Base-by-base conservation (phyloP, 2,888 invertebrate genomes). In the Drosophila peninsularis region DNA sequence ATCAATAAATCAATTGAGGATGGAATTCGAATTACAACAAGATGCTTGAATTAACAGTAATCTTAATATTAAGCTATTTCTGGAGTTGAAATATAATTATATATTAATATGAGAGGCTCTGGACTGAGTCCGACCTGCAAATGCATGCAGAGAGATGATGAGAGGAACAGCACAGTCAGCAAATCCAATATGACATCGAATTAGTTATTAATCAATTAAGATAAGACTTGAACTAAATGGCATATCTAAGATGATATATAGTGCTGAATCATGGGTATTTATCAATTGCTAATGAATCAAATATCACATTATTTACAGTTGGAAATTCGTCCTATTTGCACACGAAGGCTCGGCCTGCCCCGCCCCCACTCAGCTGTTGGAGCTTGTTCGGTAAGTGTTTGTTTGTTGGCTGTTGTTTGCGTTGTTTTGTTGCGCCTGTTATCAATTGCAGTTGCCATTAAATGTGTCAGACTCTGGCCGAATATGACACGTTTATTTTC, bases 331-430 rank as follows among this genome's bases (percentile, higher is more conserved):
- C 39, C 44, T 39, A 64, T 66, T 77, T 72, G 61, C 76, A 52
- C 42, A 52, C 39, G 36, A 55, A 19, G 45, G 42, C 53, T 50
- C 53, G 17, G 34, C 17, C 57, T 56, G 13, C 0, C 21, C 13
- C 13, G 4, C 42, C 13, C 30, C 54, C 60, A 61, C 34, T 54
- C 41, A 42, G 41, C 64, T 41, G 62, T 34, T 53, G 65, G 36
- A 50, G 19, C n/a, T 60, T 41, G 53, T 71, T 61, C 66, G 89
- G 89, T 84, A 72, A 87, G 82, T 87, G 64, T 27, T 67, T 49
- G 78, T 72, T 78, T 80, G 60, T 67, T 70, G 49, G 65, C 69
- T 77, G 56, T 61, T 69, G 73, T 86, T 83, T 69, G 62, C 52
- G n/a, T 74, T 66, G 70, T 68, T 82, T 63, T 57, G 63, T 57